Evolutionary conservation across 2,888 invertebrate species (phyloP), one percentile per base, ranked within the genome.

Genomic region (Spialia ferax): DNA sequence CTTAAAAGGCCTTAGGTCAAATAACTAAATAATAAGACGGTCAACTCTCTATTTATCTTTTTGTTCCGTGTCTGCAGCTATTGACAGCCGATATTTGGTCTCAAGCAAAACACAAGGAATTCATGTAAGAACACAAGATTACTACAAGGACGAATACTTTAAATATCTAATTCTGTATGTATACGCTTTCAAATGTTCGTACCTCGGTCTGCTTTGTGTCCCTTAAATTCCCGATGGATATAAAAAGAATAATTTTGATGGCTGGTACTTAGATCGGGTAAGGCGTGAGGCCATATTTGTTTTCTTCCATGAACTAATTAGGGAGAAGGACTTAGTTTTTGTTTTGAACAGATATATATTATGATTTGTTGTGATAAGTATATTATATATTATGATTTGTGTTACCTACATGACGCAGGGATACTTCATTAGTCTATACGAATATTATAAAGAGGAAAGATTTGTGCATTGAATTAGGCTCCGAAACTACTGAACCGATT

Each of bases 281-380:
- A 1, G n/a, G 5, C 38, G n/a, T n/a, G n/a, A n/a, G n/a, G 38
- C 38, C 38, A 38, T n/a, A 38, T 38, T 38, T 38, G n/a, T n/a
- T n/a, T 38, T n/a, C 38, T 38, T 38, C n/a, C 38, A n/a, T 38
- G 38, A 38, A 38, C n/a, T n/a, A 38, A 38, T 38, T 38, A n/a
- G 6, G 6, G 32, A 32, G 32, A 10, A 32, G 8, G 10, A 26
- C n/a, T n/a, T n/a, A n/a, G n/a, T n/a, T 8, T 7, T 29, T 29
- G 29, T 29, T 29, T 29, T 29, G 29, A 29, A 29, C 29, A 29
- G 29, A 29, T 29, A 29, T n/a, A n/a, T n/a, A n/a, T n/a, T n/a
- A n/a, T n/a, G n/a, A n/a, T n/a, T n/a, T n/a, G n/a, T n/a, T n/a
- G n/a, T n/a, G n/a, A n/a, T n/a, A n/a, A n/a, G n/a, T n/a, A n/a